These are phyloP conservation scores for Tinea semifulvella DNA, from an alignment of 2,888 invertebrate species.

Conservation along the genomic window DNA sequence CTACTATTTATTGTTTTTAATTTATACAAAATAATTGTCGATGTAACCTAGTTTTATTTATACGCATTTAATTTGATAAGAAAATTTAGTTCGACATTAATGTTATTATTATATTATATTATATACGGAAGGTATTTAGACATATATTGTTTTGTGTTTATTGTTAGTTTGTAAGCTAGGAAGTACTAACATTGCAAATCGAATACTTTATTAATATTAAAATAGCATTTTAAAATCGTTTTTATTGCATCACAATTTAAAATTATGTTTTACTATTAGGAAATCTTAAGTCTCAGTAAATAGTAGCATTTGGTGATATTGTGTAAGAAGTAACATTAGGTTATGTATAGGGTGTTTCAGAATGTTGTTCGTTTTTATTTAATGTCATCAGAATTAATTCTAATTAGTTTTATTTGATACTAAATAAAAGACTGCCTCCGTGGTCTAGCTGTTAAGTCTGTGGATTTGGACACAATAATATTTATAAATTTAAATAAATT, in stretches of 20 bases:
- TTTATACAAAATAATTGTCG: background rate
- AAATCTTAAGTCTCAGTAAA: background rate
- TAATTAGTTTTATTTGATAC: too few species aligned
- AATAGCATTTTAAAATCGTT: background rate
- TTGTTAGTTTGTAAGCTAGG: too few species aligned
- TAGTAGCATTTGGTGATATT: slow-evolving; percentile 1
- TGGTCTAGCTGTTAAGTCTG: too few species aligned
- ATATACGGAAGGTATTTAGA: background rate
- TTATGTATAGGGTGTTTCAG: too few species aligned
- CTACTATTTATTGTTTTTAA: slow-evolving; percentile 1
- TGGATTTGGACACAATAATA: too few species aligned
- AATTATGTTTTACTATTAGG: background rate
- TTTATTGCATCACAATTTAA: background rate
- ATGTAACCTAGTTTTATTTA: background rate
- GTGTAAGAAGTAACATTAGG: background rate
- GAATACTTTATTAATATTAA: background rate
- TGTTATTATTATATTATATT: background rate
- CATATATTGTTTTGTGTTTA: too few species aligned
- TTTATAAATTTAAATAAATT: too few species aligned
- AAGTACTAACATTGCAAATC: too few species aligned
- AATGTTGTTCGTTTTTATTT: too few species aligned
- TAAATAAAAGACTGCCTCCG: too few species aligned
- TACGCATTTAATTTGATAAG: slow-evolving; percentile 6
- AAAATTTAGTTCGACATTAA: background rate
- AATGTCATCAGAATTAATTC: too few species aligned